Evolutionary conservation across 2,797 vertebrate species (phyloP).

Genomic region (Macropodus opercularis): DNA sequence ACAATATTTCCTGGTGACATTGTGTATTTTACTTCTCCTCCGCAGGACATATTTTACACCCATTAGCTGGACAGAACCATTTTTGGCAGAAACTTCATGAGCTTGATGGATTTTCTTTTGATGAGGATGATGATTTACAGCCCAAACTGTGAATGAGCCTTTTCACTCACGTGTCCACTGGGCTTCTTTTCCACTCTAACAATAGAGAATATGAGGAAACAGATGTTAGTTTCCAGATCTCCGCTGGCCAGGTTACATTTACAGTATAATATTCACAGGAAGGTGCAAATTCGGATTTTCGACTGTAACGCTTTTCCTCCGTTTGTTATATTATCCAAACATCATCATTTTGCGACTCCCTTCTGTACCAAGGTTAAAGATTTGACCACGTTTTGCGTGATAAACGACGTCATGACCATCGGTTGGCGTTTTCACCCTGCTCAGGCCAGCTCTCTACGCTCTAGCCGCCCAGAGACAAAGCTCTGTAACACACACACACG

Average conservation of each 20-base stretch:
- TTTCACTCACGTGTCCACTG: background rate
- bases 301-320: background rate
- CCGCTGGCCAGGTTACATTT: background rate
- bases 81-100: slow-evolving; percentile 23
- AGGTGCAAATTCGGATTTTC: background rate
- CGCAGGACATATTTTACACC: slow-evolving; percentile 9
- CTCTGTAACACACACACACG: background rate
- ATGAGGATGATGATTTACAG: slow-evolving; percentile 19
- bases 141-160: background rate
- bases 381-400: background rate
- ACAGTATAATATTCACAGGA: slow-evolving; percentile 5
- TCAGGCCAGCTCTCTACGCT: no score
- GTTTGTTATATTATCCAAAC: no score
- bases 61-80: slow-evolving; percentile 18
- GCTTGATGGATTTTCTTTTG: slow-evolving; percentile 26
- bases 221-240: background rate
- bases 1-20: background rate
- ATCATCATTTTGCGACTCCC: no score
- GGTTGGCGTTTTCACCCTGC: no score
- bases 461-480: slow-evolving; percentile 9
- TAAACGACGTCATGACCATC: no score
- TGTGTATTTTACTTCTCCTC: slow-evolving; percentile 24
- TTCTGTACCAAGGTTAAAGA: background rate
- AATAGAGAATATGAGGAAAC: slow-evolving; percentile 6
- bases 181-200: slow-evolving; percentile 2